Evolutionary conservation across 2,888 invertebrate genomes (phyloP).

Genomic region (Venustoraphidia nigricollis): DNA sequence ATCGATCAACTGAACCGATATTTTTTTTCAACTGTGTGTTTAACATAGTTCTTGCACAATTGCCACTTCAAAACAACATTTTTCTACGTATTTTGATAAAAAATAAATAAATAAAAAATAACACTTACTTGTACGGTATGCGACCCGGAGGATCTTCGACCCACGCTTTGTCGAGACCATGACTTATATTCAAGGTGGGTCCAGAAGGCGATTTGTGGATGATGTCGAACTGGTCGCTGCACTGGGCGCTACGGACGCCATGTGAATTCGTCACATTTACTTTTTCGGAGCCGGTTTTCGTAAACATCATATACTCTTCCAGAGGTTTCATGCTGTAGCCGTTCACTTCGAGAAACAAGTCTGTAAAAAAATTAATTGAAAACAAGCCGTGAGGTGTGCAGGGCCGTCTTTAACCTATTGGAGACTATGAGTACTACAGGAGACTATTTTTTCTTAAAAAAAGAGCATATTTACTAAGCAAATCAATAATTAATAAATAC

Average conservation of each 20-base stretch:
- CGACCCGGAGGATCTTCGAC: conserved; percentile 70
- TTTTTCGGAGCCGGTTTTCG: conserved; percentile 66
- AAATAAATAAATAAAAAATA: no score
- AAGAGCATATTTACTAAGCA: no score
- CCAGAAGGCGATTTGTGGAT: conserved; percentile 39
- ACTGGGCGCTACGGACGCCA: conserved; percentile 74
- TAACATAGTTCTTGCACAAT: no score
- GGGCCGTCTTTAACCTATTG: no score
- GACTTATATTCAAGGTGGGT: conserved; percentile 40
- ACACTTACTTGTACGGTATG: conserved; percentile 42
- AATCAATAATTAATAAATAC: no score
- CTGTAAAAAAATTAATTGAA: conserved; percentile 29
- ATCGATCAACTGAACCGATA: no score
- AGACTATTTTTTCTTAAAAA: no score
- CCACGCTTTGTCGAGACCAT: conserved; percentile 57
- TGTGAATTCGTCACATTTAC: conserved; percentile 77
- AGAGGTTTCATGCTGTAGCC: conserved; percentile 70
- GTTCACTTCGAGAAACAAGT: conserved; percentile 74
- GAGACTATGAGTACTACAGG: no score
- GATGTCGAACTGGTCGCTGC: conserved; percentile 61
- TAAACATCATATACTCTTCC: conserved; percentile 86
- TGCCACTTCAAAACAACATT: neutral
- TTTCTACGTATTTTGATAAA: neutral
- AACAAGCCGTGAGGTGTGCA: neutral
- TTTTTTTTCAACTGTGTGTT: no score